phyloP scores from a whole-genome alignment of 1,140 invertebrate genomes.

The Nilaparvata lugens region DNA sequence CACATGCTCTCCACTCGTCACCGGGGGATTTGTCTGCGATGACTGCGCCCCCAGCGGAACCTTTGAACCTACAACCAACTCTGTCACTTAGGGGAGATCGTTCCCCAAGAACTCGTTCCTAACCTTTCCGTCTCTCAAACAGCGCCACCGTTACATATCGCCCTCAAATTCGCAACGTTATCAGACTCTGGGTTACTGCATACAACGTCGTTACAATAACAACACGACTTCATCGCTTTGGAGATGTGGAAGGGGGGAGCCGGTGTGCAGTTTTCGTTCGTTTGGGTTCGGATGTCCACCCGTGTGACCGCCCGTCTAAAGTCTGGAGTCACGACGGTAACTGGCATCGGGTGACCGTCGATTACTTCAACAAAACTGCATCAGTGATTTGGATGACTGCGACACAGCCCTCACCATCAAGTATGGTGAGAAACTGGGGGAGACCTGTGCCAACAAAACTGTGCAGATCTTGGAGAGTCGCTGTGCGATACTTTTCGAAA shows the following conservation, averaged over 20 bases:
- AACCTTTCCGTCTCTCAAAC: constrained; percentile 81
- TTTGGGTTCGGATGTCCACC: constrained; percentile 66
- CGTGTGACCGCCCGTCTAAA: constrained; percentile 57
- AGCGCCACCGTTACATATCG: constrained; percentile 79
- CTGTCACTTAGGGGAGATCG: constrained; percentile 77
- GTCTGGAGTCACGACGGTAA: constrained; percentile 73
- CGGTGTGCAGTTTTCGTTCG: constrained; percentile 79
- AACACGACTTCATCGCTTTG: constrained; percentile 89
- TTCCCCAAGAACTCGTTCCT: constrained; percentile 81
- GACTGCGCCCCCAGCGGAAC: constrained; percentile 52
- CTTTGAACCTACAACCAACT: constrained; percentile 35
- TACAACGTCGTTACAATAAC: constrained; percentile 93
- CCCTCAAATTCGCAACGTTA: constrained; percentile 80
- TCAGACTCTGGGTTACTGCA: constrained; percentile 66
- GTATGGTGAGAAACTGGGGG: constrained; percentile 60
- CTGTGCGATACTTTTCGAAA: constrained; percentile 78
- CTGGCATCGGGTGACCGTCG: constrained; percentile 87
- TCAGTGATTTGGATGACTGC: constrained; percentile 85
- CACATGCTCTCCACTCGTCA: constrained; percentile 50
- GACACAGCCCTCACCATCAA: constrained; percentile 75
- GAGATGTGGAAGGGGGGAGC: constrained; percentile 63
- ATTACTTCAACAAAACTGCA: constrained; percentile 81
- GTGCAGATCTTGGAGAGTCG: constrained; percentile 59
- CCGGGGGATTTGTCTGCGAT: constrained; percentile 65
- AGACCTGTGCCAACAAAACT: constrained; percentile 71